Evolutionary conservation across 2,113 vertebrate genomes (phyloP).

Genomic region (Hymenochirus boettgeri): DNA sequence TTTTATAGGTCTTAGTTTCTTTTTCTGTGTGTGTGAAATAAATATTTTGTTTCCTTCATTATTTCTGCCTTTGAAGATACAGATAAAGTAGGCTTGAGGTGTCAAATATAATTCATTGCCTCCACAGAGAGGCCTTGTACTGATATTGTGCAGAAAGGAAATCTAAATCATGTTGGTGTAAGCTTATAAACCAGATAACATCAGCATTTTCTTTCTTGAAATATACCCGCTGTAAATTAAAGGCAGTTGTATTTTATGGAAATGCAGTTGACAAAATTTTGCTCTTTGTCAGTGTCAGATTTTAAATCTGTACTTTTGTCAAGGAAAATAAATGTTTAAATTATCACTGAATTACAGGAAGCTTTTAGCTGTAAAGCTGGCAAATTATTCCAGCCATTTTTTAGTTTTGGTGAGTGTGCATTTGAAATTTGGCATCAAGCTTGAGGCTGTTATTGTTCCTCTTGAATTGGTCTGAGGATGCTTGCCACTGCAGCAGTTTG

Average conservation of each 20-base stretch:
- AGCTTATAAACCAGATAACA: slow-evolving; percentile 69
- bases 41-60: slow-evolving; percentile 72
- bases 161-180: slow-evolving; percentile 67
- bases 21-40: slow-evolving; percentile 62
- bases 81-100: slow-evolving; percentile 63
- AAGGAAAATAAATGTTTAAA: slow-evolving; percentile 49
- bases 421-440: slow-evolving; percentile 8
- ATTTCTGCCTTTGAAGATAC: slow-evolving; percentile 62
- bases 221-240: slow-evolving; percentile 66
- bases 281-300: slow-evolving; percentile 46
- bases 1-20: slow-evolving; percentile 57
- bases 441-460: slow-evolving; percentile 1
- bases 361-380: slow-evolving; percentile 11
- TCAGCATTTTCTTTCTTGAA: slow-evolving; percentile 66
- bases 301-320: slow-evolving; percentile 4
- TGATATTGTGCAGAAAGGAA: slow-evolving; percentile 55
- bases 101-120: slow-evolving; percentile 70
- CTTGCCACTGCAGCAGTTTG: no score
- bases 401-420: slow-evolving; percentile 6
- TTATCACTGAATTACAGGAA: slow-evolving; percentile 39
- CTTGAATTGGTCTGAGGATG: neutral
- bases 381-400: neutral
- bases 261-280: slow-evolving; percentile 55
- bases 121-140: slow-evolving; percentile 58
- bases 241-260: slow-evolving; percentile 61